phyloP scores from a whole-genome alignment of 1,140 invertebrate species.

The Diorhabda carinulata region DNA sequence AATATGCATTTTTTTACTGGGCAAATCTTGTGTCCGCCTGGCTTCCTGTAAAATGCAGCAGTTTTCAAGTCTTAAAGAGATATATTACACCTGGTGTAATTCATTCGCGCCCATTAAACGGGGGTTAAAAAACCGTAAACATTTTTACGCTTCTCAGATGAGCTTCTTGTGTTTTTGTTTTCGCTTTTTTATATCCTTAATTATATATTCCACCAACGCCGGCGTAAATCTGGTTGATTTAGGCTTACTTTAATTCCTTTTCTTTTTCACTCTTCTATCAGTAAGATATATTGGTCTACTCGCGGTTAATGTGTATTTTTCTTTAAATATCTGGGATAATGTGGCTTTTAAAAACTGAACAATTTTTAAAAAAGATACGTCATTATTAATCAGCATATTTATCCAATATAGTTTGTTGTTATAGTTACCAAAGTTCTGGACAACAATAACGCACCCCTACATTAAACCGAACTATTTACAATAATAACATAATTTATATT shows the following conservation, averaged over 20 bases:
- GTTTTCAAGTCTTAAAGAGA: conserved; percentile 25
- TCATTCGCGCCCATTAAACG: conserved; percentile 33
- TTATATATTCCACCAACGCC: conserved; percentile 12
- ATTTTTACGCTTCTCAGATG: conserved; percentile 35
- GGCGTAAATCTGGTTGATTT: conserved; percentile 33
- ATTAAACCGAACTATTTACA: conserved; percentile 4
- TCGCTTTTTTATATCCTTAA: conserved; percentile 19
- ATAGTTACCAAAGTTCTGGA: too few species aligned
- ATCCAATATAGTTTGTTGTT: too few species aligned
- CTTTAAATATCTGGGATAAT: not conserved
- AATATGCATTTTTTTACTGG: conserved; percentile 20
- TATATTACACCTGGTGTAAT: conserved; percentile 34
- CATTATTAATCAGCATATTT: too few species aligned
- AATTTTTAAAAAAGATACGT: too few species aligned
- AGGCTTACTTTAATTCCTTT: conserved; percentile 34
- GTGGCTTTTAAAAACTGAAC: too few species aligned
- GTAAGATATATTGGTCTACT: conserved; percentile 3
- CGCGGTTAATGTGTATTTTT: conserved; percentile 13
- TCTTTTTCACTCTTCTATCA: not conserved
- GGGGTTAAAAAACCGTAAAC: conserved; percentile 37
- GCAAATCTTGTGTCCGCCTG: conserved; percentile 19
- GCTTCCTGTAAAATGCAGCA: conserved; percentile 28
- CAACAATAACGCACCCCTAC: not conserved
- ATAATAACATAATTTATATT: conserved; percentile 14
- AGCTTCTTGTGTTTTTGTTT: conserved; percentile 24